Conservation (phyloP, 2,888 invertebrate genomes). For the Caenorhabditis sp. region DNA sequence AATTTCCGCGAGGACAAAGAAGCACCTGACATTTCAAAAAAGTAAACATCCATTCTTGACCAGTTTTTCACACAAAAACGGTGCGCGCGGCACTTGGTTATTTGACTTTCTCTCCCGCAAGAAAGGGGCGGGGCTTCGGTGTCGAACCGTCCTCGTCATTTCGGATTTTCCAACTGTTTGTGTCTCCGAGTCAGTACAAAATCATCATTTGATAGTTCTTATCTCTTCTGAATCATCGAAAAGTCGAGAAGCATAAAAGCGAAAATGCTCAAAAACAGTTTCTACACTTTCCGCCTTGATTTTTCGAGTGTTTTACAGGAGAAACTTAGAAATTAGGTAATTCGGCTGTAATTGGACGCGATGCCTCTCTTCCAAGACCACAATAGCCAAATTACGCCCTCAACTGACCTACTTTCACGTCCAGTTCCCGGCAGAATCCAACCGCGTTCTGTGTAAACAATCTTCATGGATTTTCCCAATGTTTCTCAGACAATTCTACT, state of each 20-base stretch:
- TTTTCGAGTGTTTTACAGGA: too few relatives aligned
- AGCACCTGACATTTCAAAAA: too few relatives aligned
- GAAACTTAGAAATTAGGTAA: too few relatives aligned
- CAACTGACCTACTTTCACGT: background rate
- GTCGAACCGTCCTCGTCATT: conserved; percentile 12
- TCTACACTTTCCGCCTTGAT: too few relatives aligned
- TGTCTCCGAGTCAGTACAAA: conserved; percentile 12
- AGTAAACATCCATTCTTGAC: background rate
- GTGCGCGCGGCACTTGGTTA: background rate
- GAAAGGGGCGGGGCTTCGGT: conserved; percentile 29
- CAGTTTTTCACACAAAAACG: background rate
- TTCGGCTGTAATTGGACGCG: too few relatives aligned
- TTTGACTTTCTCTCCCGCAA: conserved; percentile 42
- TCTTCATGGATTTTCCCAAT: background rate
- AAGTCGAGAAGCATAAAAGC: too few relatives aligned
- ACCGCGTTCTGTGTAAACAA: background rate
- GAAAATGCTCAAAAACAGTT: too few relatives aligned
- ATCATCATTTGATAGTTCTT: conserved; percentile 13
- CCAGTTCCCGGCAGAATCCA: background rate
- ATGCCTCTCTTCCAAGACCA: too few relatives aligned
- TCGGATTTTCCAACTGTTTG: conserved; percentile 1
- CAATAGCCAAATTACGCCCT: background rate
- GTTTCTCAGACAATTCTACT: background rate
- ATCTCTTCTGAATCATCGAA: conserved; percentile 5
- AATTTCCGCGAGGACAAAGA: too few relatives aligned